Percentiles rank a stretch among this genome's conserved stretches.
These are phyloP conservation scores for Resseliella maxima DNA, from an alignment of 2,888 invertebrate genomes.

Conservation along the genomic window DNA sequence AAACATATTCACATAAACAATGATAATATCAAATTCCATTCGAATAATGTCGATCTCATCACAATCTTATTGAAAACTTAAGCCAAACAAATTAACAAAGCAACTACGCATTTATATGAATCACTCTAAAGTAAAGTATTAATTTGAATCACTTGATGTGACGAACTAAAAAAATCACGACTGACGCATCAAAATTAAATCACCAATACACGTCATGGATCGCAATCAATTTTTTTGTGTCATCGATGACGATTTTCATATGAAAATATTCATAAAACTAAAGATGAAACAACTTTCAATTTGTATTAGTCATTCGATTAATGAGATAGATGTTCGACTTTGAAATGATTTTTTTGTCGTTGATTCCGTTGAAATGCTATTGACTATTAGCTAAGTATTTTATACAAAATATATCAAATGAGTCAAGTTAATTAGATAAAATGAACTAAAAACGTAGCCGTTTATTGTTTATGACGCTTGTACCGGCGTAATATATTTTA, in stretches of 20 bases:
- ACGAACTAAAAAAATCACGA: not conserved
- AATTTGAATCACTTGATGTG: not conserved
- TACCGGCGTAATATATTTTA: too few species aligned
- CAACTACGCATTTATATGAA: not conserved
- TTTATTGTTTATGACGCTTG: too few species aligned
- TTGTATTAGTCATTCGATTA: not conserved
- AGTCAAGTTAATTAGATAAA: too few species aligned
- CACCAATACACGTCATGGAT: not conserved
- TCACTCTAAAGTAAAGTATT: not conserved
- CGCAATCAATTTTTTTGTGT: not conserved
- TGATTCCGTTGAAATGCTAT: too few species aligned
- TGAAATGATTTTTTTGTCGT: not conserved
- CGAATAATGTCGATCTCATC: not conserved
- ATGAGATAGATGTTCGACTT: not conserved
- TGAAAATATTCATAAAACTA: not conserved
- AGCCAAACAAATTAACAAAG: not conserved
- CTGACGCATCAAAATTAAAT: too few species aligned
- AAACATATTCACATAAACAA: too few species aligned
- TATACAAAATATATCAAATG: too few species aligned
- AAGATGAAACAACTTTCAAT: not conserved
- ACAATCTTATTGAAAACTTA: not conserved
- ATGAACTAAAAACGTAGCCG: too few species aligned
- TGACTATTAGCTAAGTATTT: too few species aligned
- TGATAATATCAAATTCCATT: not conserved
- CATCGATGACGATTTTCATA: not conserved